Base-by-base conservation (phyloP, 2,113 vertebrate genomes). In the Rhinolophus ferrumequinum region DNA sequence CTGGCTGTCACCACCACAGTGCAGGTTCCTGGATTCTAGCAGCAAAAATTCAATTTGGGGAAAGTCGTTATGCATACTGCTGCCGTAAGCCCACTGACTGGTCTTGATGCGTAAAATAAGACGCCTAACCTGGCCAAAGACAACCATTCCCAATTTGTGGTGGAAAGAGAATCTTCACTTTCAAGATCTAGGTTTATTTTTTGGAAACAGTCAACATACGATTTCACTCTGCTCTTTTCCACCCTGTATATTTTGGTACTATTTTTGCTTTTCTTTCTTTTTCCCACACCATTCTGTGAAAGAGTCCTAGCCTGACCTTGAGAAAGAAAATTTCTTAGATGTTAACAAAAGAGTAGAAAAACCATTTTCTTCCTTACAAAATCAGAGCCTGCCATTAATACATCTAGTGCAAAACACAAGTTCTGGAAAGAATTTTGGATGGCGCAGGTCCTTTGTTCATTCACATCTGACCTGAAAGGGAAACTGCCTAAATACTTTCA, bases 271-370 rank as follows among this genome's bases (percentile, higher is more conserved):
- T 79, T 56, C 66, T 44, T 47, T 84, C 58, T 67, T 72, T 73
- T 83, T 58, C 58, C 56, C 82, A 84, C 82, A 62, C 41, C 54
- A 22, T 41, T 81, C 77, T 94, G 56, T 66, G 47, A 70, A 84
- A 88, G 35, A 84, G 67, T 70, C 87, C 66, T 84, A 82, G 35
- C 33, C 33, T 52, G 28, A 89, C 93, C 9, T 7, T 54, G 67
- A 92, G 66, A 44, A 94, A 94, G 33, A 52, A 82, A 82, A 64
- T 21, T 24, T 73, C 79, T 73, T 79, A 54, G 26, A 73, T 56
- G 75, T 73, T 58, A 93, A 93, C 79, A 52, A 47, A 69, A 69
- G 21, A 76, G 33, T 6, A 50, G 76, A 92, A 94, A 89, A 77
- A 62, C 7, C 33, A 7, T 75, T 58, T 67, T 81, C 56, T 58